Percentiles rank a stretch among this genome's conserved stretches.
Evolutionary conservation across 2,113 vertebrate species (phyloP).

Genomic region (Trogon surrucura): DNA sequence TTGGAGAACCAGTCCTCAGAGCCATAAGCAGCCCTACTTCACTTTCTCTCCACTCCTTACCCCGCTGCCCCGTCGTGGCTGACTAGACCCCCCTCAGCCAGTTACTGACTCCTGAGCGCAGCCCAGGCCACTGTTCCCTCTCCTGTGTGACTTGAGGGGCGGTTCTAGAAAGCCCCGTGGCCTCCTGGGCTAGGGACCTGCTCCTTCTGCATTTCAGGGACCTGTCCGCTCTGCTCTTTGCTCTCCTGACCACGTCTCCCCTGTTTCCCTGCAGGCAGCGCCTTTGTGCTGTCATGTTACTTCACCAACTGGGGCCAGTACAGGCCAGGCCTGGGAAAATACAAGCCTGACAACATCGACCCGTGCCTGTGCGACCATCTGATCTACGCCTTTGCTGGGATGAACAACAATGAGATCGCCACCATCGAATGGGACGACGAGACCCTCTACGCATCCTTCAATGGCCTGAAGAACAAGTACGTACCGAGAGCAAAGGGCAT

Average conservation of each 20-base stretch:
- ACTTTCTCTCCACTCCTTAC: not conserved
- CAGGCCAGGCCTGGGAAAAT: conserved; percentile 77
- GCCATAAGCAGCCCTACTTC: not conserved
- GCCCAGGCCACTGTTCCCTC: too few species aligned
- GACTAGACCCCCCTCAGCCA: not conserved
- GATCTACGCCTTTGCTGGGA: conserved; percentile 87
- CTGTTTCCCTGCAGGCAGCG: conserved; percentile 64
- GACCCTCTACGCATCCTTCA: conserved; percentile 70
- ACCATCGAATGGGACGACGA: conserved; percentile 86
- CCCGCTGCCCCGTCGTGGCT: too few species aligned
- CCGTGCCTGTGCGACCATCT: conserved; percentile 83
- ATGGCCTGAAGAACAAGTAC: too few species aligned
- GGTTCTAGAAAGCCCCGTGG: not conserved
- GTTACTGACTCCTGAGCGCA: not conserved
- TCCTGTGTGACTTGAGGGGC: not conserved
- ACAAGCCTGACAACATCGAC: conserved; percentile 78
- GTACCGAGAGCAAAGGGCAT: too few species aligned
- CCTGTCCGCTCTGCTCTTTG: too few species aligned
- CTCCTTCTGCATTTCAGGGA: not conserved
- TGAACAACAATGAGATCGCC: conserved; percentile 81
- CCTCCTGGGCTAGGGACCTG: too few species aligned
- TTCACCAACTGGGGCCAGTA: conserved; percentile 93
- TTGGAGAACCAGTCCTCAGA: too few species aligned
- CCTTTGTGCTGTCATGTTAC: conserved; percentile 84
- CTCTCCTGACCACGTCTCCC: not conserved